Percentiles rank a stretch among this genome's conserved stretches.
Evolutionary conservation across 2,888 invertebrate genomes (phyloP).

Genomic region (Apamea epomidion): DNA sequence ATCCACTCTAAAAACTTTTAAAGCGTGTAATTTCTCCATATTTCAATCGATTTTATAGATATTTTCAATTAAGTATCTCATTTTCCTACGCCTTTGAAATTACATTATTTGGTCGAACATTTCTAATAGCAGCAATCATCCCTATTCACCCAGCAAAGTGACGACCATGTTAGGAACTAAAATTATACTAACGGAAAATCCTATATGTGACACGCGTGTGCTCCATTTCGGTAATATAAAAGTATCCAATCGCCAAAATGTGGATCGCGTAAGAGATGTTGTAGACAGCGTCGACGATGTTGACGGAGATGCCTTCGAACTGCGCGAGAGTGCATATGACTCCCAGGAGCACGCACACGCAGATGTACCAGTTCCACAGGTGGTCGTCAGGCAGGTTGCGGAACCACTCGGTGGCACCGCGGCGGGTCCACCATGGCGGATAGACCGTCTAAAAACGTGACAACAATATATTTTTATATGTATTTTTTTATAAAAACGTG

Average conservation of each 20-base stretch:
- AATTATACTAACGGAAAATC: conserved; percentile 65
- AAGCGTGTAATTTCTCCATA: neutral
- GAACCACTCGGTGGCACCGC: conserved; percentile 66
- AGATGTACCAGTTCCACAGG: conserved; percentile 78
- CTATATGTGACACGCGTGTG: conserved; percentile 49
- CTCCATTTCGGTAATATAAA: conserved; percentile 58
- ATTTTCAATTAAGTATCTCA: neutral
- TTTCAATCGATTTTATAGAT: neutral
- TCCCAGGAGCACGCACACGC: conserved; percentile 69
- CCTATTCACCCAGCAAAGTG: neutral
- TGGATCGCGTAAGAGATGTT: conserved; percentile 76
- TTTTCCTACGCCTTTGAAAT: neutral
- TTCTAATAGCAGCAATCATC: neutral
- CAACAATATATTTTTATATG: no score
- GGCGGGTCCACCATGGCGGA: conserved; percentile 73
- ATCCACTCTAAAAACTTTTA: neutral
- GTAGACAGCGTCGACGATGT: conserved; percentile 69
- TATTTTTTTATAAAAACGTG: neutral
- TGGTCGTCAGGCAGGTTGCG: conserved; percentile 74
- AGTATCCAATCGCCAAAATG: conserved; percentile 71
- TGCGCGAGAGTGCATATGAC: conserved; percentile 68
- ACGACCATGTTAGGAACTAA: neutral
- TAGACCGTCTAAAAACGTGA: conserved; percentile 70
- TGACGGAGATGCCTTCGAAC: conserved; percentile 37
- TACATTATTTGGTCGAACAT: neutral